Evolutionary conservation across 2,888 invertebrate genomes (phyloP), one percentile per base, ranked within the genome.

Genomic region (Ennomos erosarius): DNA sequence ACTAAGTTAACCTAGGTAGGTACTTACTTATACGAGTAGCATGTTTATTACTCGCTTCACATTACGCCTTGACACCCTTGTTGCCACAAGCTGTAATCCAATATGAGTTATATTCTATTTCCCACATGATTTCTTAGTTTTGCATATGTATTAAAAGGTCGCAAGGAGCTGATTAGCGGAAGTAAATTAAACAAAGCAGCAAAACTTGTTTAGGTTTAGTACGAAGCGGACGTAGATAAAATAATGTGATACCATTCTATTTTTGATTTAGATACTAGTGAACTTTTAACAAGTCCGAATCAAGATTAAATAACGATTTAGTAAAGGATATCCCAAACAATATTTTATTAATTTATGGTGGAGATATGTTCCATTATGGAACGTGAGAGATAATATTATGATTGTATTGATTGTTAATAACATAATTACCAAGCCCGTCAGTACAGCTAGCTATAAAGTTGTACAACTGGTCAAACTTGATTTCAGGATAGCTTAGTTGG

Each of bases 11-110:
- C 13, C 37, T 16, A 36, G 16, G 51, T 58, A 38, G 35, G n/a
- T n/a, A n/a, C n/a, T n/a, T n/a, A n/a, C n/a, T 57, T 49, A 48
- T 26, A 26, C 26, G 26, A 26, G 13, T 50, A 26, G 48, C 53
- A 55, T 49, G 46, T 50, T 64, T 67, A 78, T 78, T 75, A 83
- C 78, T 68, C 64, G 79, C 78, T 75, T 84, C 78, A 69, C 64
- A 64, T 81, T 81, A 81, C 77, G 74, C 87, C 85, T 85, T 87
- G 88, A 87, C 85, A 84, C 76, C 77, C 71, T 84, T 87, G 76
- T 76, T 48, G 72, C 75, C 69, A 65, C 71, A 69, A 61, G 69
- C 67, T 68, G 84, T 82, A 84, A 87, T 82, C 78, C 78, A 76
- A 85, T 84, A 84, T 75, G 66, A 76, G 74, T 77, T 59, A 43